phyloP scores from a whole-genome alignment of 2,797 vertebrate genomes.

The Galago senegalensis region DNA sequence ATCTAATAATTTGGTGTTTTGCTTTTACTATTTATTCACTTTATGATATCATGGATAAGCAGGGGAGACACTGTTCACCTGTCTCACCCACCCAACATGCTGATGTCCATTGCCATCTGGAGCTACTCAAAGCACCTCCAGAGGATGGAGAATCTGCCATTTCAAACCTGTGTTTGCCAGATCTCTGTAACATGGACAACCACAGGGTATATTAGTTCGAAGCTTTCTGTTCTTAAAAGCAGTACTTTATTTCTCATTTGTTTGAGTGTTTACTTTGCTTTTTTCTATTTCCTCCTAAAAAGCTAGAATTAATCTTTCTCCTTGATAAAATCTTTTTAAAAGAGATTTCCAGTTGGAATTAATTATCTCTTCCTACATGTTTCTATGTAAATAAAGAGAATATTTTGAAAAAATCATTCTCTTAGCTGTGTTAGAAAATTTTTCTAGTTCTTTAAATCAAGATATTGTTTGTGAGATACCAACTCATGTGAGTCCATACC shows the following conservation, averaged over 20 bases:
- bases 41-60: not conserved
- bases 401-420: not conserved
- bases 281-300: slow-evolving; percentile 18
- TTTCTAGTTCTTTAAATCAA: not conserved
- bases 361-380: slow-evolving; percentile 22
- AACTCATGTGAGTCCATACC: not conserved
- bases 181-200: not conserved
- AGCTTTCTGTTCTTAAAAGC: not conserved
- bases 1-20: slow-evolving; percentile 33
- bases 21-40: not conserved
- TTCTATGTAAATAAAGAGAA: slow-evolving; percentile 48
- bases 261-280: not conserved
- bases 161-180: not conserved
- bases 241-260: not conserved
- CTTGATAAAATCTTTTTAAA: slow-evolving; percentile 22
- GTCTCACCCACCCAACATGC: not conserved
- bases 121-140: not conserved
- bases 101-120: not conserved
- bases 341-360: not conserved
- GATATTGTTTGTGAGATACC: not conserved
- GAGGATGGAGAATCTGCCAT: not conserved
- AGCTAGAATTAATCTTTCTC: slow-evolving; percentile 35
- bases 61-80: not conserved
- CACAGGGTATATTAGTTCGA: not conserved
- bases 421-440: not conserved